phyloP scores from a whole-genome alignment of 2,888 invertebrate species.

The Galerucella calmariensis region DNA sequence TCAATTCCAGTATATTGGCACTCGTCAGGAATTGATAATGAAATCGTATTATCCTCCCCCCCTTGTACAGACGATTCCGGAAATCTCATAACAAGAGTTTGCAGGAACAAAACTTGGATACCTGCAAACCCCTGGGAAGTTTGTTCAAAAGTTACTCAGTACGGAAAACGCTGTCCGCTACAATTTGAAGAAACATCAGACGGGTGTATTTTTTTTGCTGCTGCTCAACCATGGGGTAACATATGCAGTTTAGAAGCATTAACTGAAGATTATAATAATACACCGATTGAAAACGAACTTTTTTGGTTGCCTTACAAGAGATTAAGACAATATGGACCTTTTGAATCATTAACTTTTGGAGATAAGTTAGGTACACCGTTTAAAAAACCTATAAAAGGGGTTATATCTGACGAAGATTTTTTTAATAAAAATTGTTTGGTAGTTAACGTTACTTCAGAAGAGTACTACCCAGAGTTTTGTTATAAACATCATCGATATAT shows the following conservation, averaged over 20 bases:
- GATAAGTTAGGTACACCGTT: slow-evolving; percentile 46
- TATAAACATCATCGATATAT: slow-evolving; percentile 36
- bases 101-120: slow-evolving; percentile 56
- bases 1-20: slow-evolving; percentile 28
- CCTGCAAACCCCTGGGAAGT: slow-evolving; percentile 46
- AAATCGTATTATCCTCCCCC: slow-evolving; percentile 56
- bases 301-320: slow-evolving; percentile 55
- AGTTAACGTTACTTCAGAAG: slow-evolving; percentile 27
- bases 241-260: slow-evolving; percentile 23
- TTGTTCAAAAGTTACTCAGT: slow-evolving; percentile 45
- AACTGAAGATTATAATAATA: background rate
- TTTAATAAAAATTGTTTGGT: slow-evolving; percentile 46
- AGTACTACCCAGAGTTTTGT: slow-evolving; percentile 44
- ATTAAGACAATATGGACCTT: slow-evolving; percentile 45
- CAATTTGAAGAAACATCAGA: slow-evolving; percentile 44
- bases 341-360: slow-evolving; percentile 49
- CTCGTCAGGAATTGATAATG: slow-evolving; percentile 36
- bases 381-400: slow-evolving; percentile 25
- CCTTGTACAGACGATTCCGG: slow-evolving; percentile 55
- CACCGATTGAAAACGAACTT: slow-evolving; percentile 23
- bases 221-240: slow-evolving; percentile 51
- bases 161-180: slow-evolving; percentile 48
- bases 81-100: slow-evolving; percentile 52
- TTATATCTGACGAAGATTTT: slow-evolving; percentile 40
- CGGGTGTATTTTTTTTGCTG: slow-evolving; percentile 59